Base-by-base conservation (phyloP, 2,888 invertebrate species). In the Nemotelus nigrinus region DNA sequence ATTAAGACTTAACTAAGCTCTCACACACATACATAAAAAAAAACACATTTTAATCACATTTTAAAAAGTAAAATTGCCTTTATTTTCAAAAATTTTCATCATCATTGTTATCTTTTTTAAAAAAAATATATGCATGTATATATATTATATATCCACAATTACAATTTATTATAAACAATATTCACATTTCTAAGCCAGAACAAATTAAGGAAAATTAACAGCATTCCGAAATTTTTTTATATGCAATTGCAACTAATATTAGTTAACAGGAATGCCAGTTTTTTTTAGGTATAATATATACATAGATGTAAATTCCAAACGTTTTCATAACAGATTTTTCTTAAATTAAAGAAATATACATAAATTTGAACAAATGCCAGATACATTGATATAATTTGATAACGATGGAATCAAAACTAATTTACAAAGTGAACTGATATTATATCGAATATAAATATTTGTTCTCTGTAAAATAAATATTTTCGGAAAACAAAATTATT, bases 181-280 rank as follows among this genome's bases (percentile, higher is more conserved):
- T 58, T 72, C 72, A 72, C 72, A 72, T 72, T 72, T 60, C 47
- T 25, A 72, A 72, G 72, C 72, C 72, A 60, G 72, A 72, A 57
- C 25, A 47, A 72, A 50, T 25, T 25, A 25, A 25, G 25, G 25
- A 25, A 25, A 25, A 25, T 25, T 25, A 25, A 25, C 25, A 25
- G 25, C 25, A 25, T 25, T 25, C 25, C 25, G 25, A 25, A 25
- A 25, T 25, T 10, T 4, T 10, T 39, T 2, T 25, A 25, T 25
- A 25, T 10, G 5, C 6, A 55, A 43, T 55, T 55, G 10, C 45
- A 68, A 39, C 3, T 48, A 50, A 53, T 57, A 71, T 7, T 53
- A 68, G 10, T 43, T 43, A 71, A 43, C 55, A 44, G 55, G n/a
- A 53, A 68, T 68, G 53, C 57, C 5, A 57, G 8, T 47, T 44